These are phyloP conservation scores for Papilio polyxenes DNA, from an alignment of 1,140 invertebrate genomes.

Conservation along the genomic window DNA sequence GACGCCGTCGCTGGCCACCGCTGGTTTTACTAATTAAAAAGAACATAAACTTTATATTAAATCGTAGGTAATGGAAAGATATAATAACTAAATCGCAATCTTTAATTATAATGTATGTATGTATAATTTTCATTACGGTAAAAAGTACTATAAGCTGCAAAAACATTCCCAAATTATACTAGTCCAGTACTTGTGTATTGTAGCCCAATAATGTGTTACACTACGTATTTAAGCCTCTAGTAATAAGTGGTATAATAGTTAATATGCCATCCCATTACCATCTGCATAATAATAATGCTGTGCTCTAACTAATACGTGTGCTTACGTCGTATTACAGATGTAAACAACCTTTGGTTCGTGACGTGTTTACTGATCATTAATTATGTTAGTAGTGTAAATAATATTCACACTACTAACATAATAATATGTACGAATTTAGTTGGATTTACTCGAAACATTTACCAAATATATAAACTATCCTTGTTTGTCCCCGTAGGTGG, in stretches of 20 bases:
- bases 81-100: too few species aligned
- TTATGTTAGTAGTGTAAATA: conserved; percentile 14
- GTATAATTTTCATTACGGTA: too few species aligned
- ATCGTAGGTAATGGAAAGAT: too few species aligned
- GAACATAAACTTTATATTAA: too few species aligned
- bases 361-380: conserved; percentile 25
- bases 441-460: neutral
- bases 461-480: neutral
- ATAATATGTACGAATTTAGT: conserved; percentile 14
- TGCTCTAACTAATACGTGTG: conserved; percentile 9
- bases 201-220: neutral
- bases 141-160: neutral
- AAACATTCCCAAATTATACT: neutral
- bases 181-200: neutral
- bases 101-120: too few species aligned
- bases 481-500: neutral
- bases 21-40: too few species aligned
- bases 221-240: conserved; percentile 3
- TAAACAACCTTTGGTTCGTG: conserved; percentile 26
- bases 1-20: too few species aligned
- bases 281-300: conserved; percentile 22
- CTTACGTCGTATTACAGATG: conserved; percentile 19
- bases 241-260: conserved; percentile 17
- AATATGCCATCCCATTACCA: conserved; percentile 16
- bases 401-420: too few species aligned